Percentiles rank a stretch among this genome's conserved stretches.
Conservation (phyloP, 2,113 vertebrate genomes). For the Boulengeromyrus knoepffleri region DNA sequence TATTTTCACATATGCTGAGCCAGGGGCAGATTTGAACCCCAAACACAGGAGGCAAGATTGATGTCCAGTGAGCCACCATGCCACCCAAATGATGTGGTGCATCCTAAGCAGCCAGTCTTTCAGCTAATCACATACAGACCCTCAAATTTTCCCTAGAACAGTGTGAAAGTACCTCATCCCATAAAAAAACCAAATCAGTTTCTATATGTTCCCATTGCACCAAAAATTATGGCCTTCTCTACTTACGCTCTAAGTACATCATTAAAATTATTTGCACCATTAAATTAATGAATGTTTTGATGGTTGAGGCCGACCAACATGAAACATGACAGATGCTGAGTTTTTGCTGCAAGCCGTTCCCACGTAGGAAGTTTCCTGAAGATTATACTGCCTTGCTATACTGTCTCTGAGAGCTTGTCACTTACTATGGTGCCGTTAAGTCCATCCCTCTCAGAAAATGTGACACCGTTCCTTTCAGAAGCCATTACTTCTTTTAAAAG, state of each 20-base stretch:
- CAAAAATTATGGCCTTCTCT: neutral
- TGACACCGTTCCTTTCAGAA: neutral
- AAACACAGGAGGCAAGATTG: neutral
- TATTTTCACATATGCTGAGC: neutral
- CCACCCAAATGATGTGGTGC: neutral
- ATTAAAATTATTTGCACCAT: neutral
- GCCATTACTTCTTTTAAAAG: neutral
- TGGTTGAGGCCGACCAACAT: neutral
- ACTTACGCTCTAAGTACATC: neutral
- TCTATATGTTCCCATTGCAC: neutral
- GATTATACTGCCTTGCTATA: neutral
- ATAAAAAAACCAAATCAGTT: neutral
- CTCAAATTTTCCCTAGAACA: neutral
- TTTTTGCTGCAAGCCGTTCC: neutral
- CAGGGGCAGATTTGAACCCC: neutral
- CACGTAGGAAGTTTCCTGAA: neutral
- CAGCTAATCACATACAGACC: neutral
- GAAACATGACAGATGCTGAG: neutral
- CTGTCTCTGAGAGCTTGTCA: neutral
- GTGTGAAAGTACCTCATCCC: neutral
- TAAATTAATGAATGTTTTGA: neutral
- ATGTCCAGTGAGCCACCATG: neutral
- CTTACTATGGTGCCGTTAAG: neutral
- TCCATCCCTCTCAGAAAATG: neutral
- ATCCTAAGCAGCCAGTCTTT: neutral